Evolutionary conservation across 2,113 vertebrate species (phyloP).

Genomic region (Microtus oregoni): DNA sequence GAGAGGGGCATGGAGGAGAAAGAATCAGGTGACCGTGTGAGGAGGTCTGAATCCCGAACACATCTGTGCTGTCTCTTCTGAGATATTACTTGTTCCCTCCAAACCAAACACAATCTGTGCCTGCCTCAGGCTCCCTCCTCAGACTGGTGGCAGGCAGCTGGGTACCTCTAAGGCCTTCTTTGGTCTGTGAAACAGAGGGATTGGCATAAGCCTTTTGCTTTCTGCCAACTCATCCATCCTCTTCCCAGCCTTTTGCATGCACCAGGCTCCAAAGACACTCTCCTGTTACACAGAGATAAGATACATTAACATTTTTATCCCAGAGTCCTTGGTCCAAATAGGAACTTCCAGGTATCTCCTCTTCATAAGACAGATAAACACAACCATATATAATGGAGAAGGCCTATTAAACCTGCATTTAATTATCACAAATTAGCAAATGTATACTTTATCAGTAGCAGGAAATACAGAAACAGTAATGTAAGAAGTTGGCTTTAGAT

Average conservation of each 20-base stretch:
- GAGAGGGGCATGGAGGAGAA: neutral
- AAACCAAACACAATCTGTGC: conserved; percentile 19
- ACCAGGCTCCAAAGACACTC: neutral
- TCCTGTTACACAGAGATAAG: neutral
- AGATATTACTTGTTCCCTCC: neutral
- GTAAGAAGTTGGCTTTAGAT: neutral
- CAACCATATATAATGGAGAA: neutral
- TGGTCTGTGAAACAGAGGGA: neutral
- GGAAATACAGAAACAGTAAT: conserved; percentile 1
- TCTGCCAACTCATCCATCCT: neutral
- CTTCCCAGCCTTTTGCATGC: neutral
- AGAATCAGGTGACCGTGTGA: neutral
- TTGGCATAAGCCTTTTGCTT: neutral
- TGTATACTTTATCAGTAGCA: neutral
- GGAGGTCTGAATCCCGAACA: neutral
- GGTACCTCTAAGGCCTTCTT: neutral
- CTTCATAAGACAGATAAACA: neutral
- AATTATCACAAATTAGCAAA: conserved; percentile 34
- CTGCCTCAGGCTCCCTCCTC: neutral
- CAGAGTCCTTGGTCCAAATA: neutral
- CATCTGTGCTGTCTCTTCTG: neutral
- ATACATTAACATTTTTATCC: neutral
- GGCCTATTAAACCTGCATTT: neutral
- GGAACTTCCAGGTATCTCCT: neutral
- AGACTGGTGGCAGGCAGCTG: neutral